Conservation (phyloP, 1,140 invertebrate species). For the Zaprionus camerounensis region DNA sequence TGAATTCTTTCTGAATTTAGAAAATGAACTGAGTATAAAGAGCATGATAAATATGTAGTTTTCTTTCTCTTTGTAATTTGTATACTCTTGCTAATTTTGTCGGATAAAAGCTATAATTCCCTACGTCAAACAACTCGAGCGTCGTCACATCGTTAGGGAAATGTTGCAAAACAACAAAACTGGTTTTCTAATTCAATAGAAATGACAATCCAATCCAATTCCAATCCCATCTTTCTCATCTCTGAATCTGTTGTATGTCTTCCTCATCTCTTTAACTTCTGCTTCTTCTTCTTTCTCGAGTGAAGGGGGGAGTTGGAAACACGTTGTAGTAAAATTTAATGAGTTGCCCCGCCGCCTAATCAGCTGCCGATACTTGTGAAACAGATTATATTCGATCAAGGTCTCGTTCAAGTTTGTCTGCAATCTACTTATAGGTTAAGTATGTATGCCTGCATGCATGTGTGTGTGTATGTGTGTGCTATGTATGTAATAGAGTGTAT, state of each 20-base stretch:
- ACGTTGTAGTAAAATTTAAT: conserved; percentile 29
- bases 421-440: background rate
- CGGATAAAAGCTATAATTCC: background rate
- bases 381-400: conserved; percentile 42
- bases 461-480: background rate
- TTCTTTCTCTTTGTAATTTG: background rate
- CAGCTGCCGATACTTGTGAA: conserved; percentile 34
- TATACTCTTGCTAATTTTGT: conserved; percentile 6
- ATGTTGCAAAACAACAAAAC: conserved; percentile 26
- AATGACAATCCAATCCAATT: conserved; percentile 17
- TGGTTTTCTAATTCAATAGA: conserved; percentile 36
- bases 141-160: background rate
- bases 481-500: conserved; percentile 9
- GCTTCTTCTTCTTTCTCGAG: background rate
- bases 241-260: conserved; percentile 5
- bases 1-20: background rate
- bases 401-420: conserved; percentile 17
- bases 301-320: conserved; percentile 15
- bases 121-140: background rate
- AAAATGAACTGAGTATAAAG: background rate
- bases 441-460: background rate
- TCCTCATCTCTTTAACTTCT: background rate
- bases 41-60: background rate
- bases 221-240: conserved; percentile 16
- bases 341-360: conserved; percentile 35